Conservation (phyloP, 2,888 invertebrate species). For the Monoplex corrugatus region DNA sequence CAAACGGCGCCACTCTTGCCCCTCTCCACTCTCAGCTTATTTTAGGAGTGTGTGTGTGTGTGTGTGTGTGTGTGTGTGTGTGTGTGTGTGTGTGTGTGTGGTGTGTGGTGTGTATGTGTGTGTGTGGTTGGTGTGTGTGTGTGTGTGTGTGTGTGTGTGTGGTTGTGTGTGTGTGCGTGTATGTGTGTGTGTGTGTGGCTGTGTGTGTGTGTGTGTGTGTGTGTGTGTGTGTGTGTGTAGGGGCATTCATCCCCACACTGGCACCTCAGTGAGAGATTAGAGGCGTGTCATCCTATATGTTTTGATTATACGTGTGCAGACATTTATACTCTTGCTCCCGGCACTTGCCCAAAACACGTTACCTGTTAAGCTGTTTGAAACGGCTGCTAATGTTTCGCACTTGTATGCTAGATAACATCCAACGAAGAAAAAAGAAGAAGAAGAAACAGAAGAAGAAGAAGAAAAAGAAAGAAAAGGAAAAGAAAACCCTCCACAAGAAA, state of each 20-base stretch:
- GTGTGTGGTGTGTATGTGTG: no score
- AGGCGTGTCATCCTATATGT: not conserved
- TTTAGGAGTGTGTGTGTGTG: not conserved
- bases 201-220: no score
- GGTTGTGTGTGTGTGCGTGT: no score
- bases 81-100: no score
- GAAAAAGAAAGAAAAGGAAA: not conserved
- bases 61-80: no score
- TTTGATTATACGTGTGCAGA: not conserved
- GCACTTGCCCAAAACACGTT: not conserved
- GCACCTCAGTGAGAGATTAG: no score
- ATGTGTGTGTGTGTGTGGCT: no score
- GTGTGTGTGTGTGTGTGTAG: no score
- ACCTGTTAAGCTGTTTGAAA: constrained; percentile 10
- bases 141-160: no score
- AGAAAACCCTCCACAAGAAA: not conserved
- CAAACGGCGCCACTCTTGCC: not conserved
- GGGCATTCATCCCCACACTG: no score
- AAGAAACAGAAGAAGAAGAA: not conserved
- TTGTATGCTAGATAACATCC: not conserved
- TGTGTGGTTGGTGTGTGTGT: no score
- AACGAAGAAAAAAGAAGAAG: not conserved
- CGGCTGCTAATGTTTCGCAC: not conserved
- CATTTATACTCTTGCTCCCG: not conserved
- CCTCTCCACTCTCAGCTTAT: not conserved